These are phyloP conservation scores for Mesocentrotus franciscanus DNA, from an alignment of 53 echinoderm and acorn worm genomes.

Conservation along the genomic window DNA sequence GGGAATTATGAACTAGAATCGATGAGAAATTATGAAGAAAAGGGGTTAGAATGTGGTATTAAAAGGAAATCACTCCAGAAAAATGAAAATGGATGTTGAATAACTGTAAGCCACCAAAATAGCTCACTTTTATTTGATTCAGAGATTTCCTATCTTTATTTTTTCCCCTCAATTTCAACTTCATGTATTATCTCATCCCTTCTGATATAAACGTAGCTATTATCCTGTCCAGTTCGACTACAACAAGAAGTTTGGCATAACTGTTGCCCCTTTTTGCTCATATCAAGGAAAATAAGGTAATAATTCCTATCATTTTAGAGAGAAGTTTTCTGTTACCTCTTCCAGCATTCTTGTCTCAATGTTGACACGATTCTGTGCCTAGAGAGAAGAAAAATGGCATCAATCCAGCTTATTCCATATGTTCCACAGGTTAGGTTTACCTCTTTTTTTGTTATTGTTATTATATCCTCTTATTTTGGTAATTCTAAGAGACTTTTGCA, in stretches of 20 bases:
- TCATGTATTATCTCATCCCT: background rate
- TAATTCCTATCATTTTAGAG: background rate
- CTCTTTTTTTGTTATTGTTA: background rate
- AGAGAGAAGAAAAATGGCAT: constrained; percentile 24
- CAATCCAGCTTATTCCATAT: background rate
- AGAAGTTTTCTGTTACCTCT: constrained; percentile 56
- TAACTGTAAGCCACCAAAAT: background rate
- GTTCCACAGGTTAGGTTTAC: background rate
- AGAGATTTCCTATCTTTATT: background rate
- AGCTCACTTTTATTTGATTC: background rate
- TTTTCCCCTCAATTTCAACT: background rate
- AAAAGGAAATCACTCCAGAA: constrained; percentile 13
- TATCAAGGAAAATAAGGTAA: background rate
- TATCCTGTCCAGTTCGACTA: background rate
- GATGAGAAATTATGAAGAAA: background rate
- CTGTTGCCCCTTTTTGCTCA: background rate
- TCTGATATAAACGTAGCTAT: background rate
- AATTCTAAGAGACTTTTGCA: background rate
- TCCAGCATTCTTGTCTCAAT: constrained; percentile 61
- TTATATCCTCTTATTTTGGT: too few relatives aligned
- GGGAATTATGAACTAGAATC: background rate
- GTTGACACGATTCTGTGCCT: constrained; percentile 69
- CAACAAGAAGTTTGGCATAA: background rate
- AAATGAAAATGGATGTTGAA: constrained; percentile 21
- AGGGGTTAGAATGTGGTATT: background rate